A percentile compares a stretch with the other conserved stretches of the same genome.
Conservation (phyloP, 1,140 invertebrate genomes). For the Leptinotarsa lineolata region DNA sequence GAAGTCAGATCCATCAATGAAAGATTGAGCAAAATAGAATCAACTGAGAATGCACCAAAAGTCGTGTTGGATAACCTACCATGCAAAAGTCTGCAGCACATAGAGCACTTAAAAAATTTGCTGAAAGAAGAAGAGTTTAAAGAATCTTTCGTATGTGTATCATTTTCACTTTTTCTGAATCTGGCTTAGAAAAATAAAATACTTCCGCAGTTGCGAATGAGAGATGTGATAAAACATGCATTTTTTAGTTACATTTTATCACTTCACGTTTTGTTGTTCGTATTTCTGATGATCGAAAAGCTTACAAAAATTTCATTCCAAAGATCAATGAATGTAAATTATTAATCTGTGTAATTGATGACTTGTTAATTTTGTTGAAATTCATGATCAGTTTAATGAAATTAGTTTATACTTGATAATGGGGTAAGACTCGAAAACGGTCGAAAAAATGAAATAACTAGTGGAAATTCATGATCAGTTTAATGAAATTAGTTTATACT, state of each 20-base stretch:
- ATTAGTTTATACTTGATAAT: too few species aligned
- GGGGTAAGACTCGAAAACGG: too few species aligned
- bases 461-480: too few species aligned
- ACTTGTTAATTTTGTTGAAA: too few species aligned
- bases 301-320: too few species aligned
- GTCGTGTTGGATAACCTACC: not conserved
- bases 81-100: not conserved
- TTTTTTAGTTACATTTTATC: not conserved
- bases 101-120: not conserved
- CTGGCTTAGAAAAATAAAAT: not conserved
- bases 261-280: not conserved
- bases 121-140: not conserved
- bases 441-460: too few species aligned
- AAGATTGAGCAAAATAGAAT: constrained; percentile 1
- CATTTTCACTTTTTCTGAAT: not conserved
- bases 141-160: not conserved
- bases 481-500: too few species aligned
- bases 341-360: too few species aligned
- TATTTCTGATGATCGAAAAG: not conserved
- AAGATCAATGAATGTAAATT: not conserved
- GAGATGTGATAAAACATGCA: not conserved
- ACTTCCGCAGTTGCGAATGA: not conserved
- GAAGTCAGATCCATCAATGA: not conserved
- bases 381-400: too few species aligned
- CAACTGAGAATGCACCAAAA: not conserved